These are phyloP conservation scores for Epinotia brunnichana DNA, from an alignment of 2,888 invertebrate genomes.

Conservation along the genomic window DNA sequence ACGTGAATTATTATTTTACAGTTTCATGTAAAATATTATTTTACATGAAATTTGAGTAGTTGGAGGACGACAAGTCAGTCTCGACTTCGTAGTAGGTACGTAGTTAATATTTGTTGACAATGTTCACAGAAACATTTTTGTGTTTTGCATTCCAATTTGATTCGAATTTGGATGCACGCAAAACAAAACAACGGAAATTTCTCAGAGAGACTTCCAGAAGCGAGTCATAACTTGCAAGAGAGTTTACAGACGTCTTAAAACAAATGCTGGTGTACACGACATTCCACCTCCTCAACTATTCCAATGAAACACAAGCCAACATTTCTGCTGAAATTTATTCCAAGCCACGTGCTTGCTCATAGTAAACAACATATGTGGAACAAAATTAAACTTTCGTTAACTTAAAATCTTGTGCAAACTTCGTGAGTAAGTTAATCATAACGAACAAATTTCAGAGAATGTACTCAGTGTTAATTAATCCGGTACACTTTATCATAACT, in stretches of 20 bases:
- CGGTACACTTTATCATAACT: conserved; percentile 1
- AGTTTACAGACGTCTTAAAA: conserved; percentile 9
- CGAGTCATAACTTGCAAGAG: not conserved
- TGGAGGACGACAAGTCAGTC: not conserved
- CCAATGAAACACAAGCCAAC: conserved; percentile 35
- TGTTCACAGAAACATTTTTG: no score
- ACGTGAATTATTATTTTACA: no score
- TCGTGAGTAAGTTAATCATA: conserved; percentile 41
- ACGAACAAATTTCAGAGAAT: conserved; percentile 36
- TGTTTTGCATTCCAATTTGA: conserved; percentile 1
- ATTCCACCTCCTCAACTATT: conserved; percentile 35
- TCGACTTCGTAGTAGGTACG: not conserved
- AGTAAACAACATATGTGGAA: conserved; percentile 43
- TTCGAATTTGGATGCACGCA: not conserved
- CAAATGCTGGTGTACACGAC: conserved; percentile 15
- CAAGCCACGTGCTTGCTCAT: conserved; percentile 38
- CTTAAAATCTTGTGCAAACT: conserved; percentile 43
- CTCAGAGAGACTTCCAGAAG: not conserved
- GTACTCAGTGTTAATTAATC: conserved; percentile 33
- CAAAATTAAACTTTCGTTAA: conserved; percentile 44
- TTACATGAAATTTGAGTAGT: no score
- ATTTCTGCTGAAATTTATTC: conserved; percentile 41
- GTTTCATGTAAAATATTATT: no score
- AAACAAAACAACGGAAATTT: not conserved
- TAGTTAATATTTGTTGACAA: not conserved